Evolutionary conservation across 2,888 invertebrate genomes (phyloP), one percentile per base, ranked within the genome.

Genomic region (Apoda limacodes): DNA sequence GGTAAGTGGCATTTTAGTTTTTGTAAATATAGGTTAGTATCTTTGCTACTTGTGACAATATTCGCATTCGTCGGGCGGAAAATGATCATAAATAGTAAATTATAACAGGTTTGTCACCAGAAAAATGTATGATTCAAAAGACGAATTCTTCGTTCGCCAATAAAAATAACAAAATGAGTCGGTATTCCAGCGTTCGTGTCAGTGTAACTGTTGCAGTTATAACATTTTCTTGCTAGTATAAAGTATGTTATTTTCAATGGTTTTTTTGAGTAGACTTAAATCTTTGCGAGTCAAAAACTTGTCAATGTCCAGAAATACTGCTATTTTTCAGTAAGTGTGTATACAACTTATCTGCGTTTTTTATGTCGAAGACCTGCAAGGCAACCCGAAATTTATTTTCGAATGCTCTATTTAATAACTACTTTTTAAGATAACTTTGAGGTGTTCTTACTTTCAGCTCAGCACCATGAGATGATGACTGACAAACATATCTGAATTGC

Each of bases 31-130:
- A n/a, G n/a, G n/a, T n/a, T n/a, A n/a, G n/a, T n/a, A n/a, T n/a
- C 28, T 34, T 27, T 27, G 9, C 19, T 26, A 32, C 11, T 32
- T 14, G 22, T 29, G 21, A 22, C 29, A 30, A 30, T 30, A 30
- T 22, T 34, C 26, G 22, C 34, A 34, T 30, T 34, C 30, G 34
- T 34, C 30, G 13, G 29, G 30, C n/a, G 22, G 22, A 26, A 22
- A 34, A 26, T 34, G 30, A 19, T 34, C 29, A 19, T 34, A 34
- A 22, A 34, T 30, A 34, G 13, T 30, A 34, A 34, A 34, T 25
- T 13, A 19, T 34, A 14, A 30, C 22, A 17, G 12, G 22, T 21
- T 10, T 20, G 13, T 9, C 13, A 28, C 10, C 11, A 28, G 22
- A 21, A 3, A 20, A 28, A 28, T n/a, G n/a, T n/a, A n/a, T n/a